Evolutionary conservation across 2,888 invertebrate genomes (phyloP).

Genomic region (Cephonodes hylas): DNA sequence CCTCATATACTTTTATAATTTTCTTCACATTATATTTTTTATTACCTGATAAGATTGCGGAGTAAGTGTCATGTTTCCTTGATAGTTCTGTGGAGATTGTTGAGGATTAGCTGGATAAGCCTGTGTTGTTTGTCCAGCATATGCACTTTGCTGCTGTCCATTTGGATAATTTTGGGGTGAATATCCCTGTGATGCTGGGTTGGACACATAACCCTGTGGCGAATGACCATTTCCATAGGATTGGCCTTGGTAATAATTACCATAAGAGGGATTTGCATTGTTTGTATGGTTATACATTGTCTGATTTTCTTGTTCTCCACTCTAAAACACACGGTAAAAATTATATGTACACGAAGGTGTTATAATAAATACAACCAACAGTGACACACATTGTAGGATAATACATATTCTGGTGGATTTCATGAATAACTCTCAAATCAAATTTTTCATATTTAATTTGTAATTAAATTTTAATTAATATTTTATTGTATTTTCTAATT

Average conservation of each 20-base stretch:
- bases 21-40: background rate
- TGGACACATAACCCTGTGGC: slow-evolving; percentile 68
- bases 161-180: slow-evolving; percentile 66
- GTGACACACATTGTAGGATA: no score
- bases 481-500: no score
- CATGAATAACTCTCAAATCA: no score
- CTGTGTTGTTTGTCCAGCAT: slow-evolving; percentile 60
- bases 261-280: slow-evolving; percentile 65
- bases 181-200: slow-evolving; percentile 65
- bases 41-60: slow-evolving; percentile 79
- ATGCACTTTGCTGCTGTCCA: slow-evolving; percentile 54
- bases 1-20: background rate
- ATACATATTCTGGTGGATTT: no score
- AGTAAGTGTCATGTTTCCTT: slow-evolving; percentile 68
- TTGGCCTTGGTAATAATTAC: slow-evolving; percentile 75
- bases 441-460: no score
- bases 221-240: slow-evolving; percentile 74
- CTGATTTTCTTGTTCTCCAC: slow-evolving; percentile 72
- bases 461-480: no score
- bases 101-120: slow-evolving; percentile 69
- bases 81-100: slow-evolving; percentile 68
- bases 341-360: no score
- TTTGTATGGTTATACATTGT: slow-evolving; percentile 71
- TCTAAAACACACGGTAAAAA: slow-evolving; percentile 43
- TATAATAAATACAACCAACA: no score